phyloP scores from a whole-genome alignment of 2,797 vertebrate genomes.

The Pelodytes ibericus region DNA sequence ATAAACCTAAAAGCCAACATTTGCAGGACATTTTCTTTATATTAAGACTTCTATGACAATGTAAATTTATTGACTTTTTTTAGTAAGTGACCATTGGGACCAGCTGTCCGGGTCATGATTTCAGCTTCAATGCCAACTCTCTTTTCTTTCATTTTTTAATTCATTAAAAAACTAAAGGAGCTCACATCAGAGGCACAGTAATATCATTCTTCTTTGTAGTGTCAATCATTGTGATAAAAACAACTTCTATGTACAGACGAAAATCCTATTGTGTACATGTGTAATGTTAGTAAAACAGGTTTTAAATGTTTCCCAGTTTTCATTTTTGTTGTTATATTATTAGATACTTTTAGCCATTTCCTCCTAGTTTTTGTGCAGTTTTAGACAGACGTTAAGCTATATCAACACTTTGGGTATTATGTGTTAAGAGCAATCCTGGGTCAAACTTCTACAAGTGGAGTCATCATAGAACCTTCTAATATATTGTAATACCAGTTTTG shows the following conservation, averaged over 20 bases:
- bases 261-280: too few relatives aligned
- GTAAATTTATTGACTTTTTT: slow-evolving; percentile 44
- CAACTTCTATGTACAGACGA: background rate
- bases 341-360: too few relatives aligned
- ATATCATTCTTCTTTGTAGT: slow-evolving; percentile 13
- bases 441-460: too few relatives aligned
- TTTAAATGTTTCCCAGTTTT: too few relatives aligned
- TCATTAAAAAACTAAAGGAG: slow-evolving; percentile 6
- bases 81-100: slow-evolving; percentile 18
- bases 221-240: slow-evolving; percentile 14
- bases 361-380: too few relatives aligned
- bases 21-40: slow-evolving; percentile 46
- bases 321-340: too few relatives aligned
- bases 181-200: background rate
- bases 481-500: too few relatives aligned
- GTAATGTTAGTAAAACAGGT: too few relatives aligned
- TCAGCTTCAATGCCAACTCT: slow-evolving; percentile 13
- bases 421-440: too few relatives aligned
- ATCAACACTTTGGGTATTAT: too few relatives aligned
- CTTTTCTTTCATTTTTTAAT: slow-evolving; percentile 39
- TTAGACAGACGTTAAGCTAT: too few relatives aligned
- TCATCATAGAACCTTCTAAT: too few relatives aligned
- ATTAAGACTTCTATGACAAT: slow-evolving; percentile 30
- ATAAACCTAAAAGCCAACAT: slow-evolving; percentile 56
- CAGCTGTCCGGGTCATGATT: slow-evolving; percentile 10